Evolutionary conservation across 2,797 vertebrate species (phyloP).

Genomic region (Setipinna tenuifilis): DNA sequence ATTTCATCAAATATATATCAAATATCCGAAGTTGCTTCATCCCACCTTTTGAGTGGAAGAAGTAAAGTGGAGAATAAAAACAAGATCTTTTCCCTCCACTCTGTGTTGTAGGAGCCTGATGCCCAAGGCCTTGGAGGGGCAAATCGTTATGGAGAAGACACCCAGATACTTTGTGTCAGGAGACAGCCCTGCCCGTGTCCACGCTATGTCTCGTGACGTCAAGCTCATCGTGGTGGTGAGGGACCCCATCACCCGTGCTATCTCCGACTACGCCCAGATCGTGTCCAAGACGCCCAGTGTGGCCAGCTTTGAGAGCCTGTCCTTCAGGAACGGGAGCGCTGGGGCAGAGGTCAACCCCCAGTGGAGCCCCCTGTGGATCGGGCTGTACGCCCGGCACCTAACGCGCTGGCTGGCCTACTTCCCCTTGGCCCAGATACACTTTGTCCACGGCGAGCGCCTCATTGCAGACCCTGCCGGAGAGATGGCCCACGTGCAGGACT

Average conservation of each 20-base stretch:
- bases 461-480: conserved; percentile 45
- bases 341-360: conserved; percentile 34
- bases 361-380: conserved; percentile 52
- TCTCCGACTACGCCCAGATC: conserved; percentile 53
- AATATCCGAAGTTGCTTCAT: not conserved
- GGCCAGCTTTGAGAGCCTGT: conserved; percentile 47
- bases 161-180: conserved; percentile 51
- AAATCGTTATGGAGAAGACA: conserved; percentile 54
- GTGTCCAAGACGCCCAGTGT: conserved; percentile 40
- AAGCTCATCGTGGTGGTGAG: conserved; percentile 53
- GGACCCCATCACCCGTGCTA: conserved; percentile 51
- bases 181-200: conserved; percentile 47
- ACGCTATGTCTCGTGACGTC: conserved; percentile 48
- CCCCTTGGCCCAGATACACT: conserved; percentile 46
- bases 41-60: not conserved
- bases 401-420: conserved; percentile 46
- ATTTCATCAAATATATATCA: not conserved
- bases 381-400: conserved; percentile 48
- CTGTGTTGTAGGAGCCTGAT: conserved; percentile 43
- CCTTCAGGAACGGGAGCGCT: conserved; percentile 46
- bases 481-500: conserved; percentile 51
- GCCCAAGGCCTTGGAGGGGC: conserved; percentile 49
- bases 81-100: not conserved
- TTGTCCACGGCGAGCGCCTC: conserved; percentile 45
- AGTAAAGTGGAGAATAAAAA: not conserved